These are phyloP conservation scores for Nettapus auritus DNA, from an alignment of 2,113 vertebrate species.

Conservation along the genomic window DNA sequence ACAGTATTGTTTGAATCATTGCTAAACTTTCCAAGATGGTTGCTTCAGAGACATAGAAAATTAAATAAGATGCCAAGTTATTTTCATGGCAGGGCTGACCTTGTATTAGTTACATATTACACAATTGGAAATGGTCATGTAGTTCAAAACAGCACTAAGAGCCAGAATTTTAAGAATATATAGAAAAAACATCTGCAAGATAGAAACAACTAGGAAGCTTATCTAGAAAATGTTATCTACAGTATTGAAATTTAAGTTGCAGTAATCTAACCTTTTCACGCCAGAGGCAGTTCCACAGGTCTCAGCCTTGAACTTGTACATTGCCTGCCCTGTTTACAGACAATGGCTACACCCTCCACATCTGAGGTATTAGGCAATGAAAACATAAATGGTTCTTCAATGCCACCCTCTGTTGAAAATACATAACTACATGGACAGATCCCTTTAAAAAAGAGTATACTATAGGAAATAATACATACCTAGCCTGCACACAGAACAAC, in stretches of 20 bases:
- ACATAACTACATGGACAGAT: background rate
- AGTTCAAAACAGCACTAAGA: background rate
- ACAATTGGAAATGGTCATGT: background rate
- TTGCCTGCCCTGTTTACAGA: too few species aligned
- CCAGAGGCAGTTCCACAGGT: background rate
- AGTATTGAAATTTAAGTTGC: background rate
- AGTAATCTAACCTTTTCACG: background rate
- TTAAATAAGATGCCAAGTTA: background rate
- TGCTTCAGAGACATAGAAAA: background rate
- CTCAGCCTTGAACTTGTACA: background rate
- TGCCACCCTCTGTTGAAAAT: background rate
- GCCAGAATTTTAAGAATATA: background rate
- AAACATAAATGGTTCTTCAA: background rate
- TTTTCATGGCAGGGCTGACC: background rate
- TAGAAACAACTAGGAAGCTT: background rate
- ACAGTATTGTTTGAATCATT: background rate
- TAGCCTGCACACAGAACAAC: background rate
- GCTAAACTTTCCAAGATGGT: background rate
- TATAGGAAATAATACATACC: background rate
- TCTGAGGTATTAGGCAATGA: background rate
- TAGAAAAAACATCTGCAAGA: background rate
- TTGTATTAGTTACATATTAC: background rate
- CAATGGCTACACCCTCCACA: too few species aligned
- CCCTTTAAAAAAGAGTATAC: fast-evolving
- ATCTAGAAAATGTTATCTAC: background rate